Conservation (phyloP, 2,888 invertebrate genomes). For the Cerceris ruficornis region DNA sequence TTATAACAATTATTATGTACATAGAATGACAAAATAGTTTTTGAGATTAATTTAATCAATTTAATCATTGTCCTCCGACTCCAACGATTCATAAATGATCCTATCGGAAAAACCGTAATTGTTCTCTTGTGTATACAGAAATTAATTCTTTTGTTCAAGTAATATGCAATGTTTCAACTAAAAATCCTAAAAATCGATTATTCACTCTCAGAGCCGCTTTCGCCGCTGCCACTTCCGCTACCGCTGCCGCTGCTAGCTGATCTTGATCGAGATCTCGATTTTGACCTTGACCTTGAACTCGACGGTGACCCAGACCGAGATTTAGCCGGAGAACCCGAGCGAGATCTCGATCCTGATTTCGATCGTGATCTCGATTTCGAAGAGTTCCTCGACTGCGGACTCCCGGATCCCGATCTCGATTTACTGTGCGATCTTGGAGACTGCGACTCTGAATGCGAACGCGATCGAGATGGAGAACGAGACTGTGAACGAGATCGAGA, state of each 20-base stretch:
- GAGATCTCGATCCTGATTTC: constrained; percentile 71
- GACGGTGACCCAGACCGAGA: constrained; percentile 74
- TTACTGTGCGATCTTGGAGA: constrained; percentile 68
- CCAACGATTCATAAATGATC: no score
- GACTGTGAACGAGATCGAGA: constrained; percentile 41
- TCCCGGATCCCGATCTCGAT: constrained; percentile 74
- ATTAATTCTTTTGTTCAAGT: no score
- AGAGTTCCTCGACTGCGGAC: constrained; percentile 67
- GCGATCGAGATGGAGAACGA: constrained; percentile 67
- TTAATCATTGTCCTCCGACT: no score
- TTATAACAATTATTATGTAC: constrained; percentile 25
- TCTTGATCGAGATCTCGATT: constrained; percentile 66
- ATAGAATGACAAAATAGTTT: neutral
- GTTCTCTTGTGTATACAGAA: no score
- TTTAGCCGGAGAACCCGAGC: constrained; percentile 72
- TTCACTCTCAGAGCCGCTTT: constrained; percentile 77
- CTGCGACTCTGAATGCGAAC: constrained; percentile 69
- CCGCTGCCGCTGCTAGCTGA: constrained; percentile 77
- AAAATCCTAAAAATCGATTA: constrained; percentile 43
- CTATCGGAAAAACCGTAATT: no score
- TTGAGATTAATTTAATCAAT: neutral
- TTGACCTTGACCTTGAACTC: constrained; percentile 73
- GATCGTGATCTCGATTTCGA: constrained; percentile 67
- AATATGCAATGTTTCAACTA: neutral
- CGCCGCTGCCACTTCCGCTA: constrained; percentile 75